Conservation (phyloP, 2,113 vertebrate species). For the Cynoglossus semilaevis region DNA sequence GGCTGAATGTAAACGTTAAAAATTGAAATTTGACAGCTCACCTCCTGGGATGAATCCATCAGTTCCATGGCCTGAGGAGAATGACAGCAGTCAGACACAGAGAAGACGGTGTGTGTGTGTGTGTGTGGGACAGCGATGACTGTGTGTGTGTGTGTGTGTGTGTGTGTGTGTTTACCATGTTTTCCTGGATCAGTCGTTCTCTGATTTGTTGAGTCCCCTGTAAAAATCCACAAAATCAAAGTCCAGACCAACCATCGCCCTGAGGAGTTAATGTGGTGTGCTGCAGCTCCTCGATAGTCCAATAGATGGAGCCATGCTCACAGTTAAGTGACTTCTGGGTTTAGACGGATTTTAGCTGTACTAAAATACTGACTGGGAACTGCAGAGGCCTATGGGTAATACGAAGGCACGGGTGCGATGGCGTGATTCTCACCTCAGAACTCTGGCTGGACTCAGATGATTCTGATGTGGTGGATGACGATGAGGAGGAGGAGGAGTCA, state of each 20-base stretch:
- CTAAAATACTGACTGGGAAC: not conserved
- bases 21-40: conserved; percentile 1
- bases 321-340: not conserved
- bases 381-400: not conserved
- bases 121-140: too few relatives aligned
- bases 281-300: not conserved
- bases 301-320: not conserved
- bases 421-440: conserved; percentile 12
- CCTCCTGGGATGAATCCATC: conserved; percentile 32
- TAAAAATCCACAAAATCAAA: not conserved
- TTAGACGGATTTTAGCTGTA: not conserved
- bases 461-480: conserved; percentile 18
- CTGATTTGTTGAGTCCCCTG: not conserved
- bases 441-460: conserved; percentile 42
- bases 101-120: not conserved
- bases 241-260: not conserved
- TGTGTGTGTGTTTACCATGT: conserved; percentile 19
- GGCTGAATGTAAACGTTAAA: too few relatives aligned
- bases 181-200: conserved; percentile 15
- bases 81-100: not conserved
- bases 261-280: not conserved
- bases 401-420: not conserved
- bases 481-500: conserved; percentile 14
- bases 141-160: not conserved
- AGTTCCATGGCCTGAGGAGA: conserved; percentile 35